Percentiles rank a stretch among this genome's conserved stretches.
Conservation (phyloP, 2,888 invertebrate species). For the Formica aserva region DNA sequence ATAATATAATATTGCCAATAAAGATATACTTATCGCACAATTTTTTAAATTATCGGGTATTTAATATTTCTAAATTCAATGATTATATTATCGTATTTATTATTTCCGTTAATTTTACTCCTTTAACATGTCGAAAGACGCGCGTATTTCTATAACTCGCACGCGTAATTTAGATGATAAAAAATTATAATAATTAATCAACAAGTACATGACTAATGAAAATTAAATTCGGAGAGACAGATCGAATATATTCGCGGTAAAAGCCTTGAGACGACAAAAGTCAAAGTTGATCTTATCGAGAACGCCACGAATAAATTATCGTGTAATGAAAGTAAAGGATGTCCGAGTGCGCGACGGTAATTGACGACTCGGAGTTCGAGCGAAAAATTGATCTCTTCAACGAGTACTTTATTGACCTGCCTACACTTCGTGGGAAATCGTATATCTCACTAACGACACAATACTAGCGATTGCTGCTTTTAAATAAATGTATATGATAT, state of each 20-base stretch:
- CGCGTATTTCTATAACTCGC: not conserved
- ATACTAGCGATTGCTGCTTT: not conserved
- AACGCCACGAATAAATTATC: slow-evolving; percentile 33
- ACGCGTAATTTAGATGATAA: not conserved
- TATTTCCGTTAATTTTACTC: not conserved
- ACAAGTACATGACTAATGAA: not conserved
- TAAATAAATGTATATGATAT: slow-evolving; percentile 3
- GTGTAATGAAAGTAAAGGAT: slow-evolving; percentile 29
- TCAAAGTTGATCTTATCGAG: slow-evolving; percentile 30
- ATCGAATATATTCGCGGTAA: not conserved
- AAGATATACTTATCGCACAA: not conserved
- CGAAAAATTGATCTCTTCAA: slow-evolving; percentile 44
- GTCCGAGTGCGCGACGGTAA: slow-evolving; percentile 19
- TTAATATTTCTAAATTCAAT: not conserved
- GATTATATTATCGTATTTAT: not conserved
- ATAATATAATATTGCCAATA: not conserved
- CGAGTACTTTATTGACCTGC: slow-evolving; percentile 25
- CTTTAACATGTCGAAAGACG: not conserved
- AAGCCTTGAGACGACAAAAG: slow-evolving; percentile 8
- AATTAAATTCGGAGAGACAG: slow-evolving; percentile 7
- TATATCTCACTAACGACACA: slow-evolving; percentile 4
- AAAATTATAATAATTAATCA: not conserved
- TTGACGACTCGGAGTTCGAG: slow-evolving; percentile 19
- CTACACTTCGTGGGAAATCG: slow-evolving; percentile 14
- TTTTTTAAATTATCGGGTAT: not conserved